phyloP scores from a whole-genome alignment of 2,797 vertebrate species.

The Bradypodion pumilum region DNA sequence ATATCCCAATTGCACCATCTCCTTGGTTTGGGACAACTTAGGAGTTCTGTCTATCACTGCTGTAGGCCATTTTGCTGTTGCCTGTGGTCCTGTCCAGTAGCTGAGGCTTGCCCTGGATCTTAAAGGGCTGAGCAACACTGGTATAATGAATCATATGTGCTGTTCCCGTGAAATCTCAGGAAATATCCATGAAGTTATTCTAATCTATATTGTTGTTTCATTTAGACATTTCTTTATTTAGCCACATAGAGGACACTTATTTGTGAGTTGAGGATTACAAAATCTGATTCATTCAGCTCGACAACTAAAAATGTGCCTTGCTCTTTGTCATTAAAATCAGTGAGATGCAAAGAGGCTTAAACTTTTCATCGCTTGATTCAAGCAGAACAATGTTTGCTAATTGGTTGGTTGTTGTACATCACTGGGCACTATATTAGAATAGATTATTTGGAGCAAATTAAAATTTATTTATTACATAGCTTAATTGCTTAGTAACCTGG shows the following conservation, averaged over 20 bases:
- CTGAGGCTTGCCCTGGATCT: not conserved
- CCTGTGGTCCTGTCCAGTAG: not conserved
- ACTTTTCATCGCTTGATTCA: not conserved
- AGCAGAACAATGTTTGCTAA: not conserved
- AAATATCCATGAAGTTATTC: not conserved
- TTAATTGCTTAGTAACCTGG: slow-evolving; percentile 4
- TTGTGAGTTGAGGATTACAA: not conserved
- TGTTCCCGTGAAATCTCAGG: not conserved
- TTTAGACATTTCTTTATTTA: not conserved
- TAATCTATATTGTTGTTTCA: no score
- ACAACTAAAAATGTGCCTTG: not conserved
- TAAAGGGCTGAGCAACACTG: not conserved
- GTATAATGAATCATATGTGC: not conserved
- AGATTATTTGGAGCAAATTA: not conserved
- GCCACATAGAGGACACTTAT: not conserved
- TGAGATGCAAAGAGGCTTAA: not conserved
- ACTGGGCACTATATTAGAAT: not conserved
- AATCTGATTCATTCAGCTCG: not conserved
- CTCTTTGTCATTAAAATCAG: not conserved
- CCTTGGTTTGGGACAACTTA: no score
- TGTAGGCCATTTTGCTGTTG: not conserved
- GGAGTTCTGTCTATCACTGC: no score
- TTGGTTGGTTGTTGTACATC: not conserved
- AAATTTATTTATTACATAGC: not conserved
- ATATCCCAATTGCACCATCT: no score